Evolutionary conservation across 2,113 vertebrate genomes (phyloP).

Genomic region (Oxygymnocypris stewartii): DNA sequence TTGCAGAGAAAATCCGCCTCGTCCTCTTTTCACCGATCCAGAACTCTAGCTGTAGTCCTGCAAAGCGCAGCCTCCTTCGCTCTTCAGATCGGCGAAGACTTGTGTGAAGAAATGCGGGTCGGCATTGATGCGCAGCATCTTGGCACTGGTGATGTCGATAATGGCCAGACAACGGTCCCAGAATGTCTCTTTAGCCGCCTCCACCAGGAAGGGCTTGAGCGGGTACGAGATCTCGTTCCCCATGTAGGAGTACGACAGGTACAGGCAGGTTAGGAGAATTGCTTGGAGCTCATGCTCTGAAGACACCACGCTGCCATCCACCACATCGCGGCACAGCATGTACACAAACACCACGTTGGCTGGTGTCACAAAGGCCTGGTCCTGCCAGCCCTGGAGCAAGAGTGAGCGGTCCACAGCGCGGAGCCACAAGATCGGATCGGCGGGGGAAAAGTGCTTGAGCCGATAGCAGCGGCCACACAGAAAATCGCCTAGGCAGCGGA

Average conservation of each 20-base stretch:
- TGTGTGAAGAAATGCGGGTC: slow-evolving; percentile 85
- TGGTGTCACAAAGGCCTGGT: slow-evolving; percentile 84
- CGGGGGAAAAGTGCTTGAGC: slow-evolving; percentile 77
- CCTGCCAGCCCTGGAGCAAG: slow-evolving; percentile 84
- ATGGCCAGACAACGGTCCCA: slow-evolving; percentile 83
- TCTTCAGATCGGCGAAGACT: slow-evolving; percentile 82
- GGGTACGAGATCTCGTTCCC: slow-evolving; percentile 87
- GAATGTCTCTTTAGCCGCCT: slow-evolving; percentile 80
- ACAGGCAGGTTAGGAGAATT: slow-evolving; percentile 81
- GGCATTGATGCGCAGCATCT: slow-evolving; percentile 84
- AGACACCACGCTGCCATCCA: slow-evolving; percentile 76
- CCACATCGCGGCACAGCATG: slow-evolving; percentile 81
- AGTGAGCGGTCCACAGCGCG: slow-evolving; percentile 81
- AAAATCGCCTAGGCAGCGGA: slow-evolving; percentile 81
- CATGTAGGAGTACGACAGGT: slow-evolving; percentile 87
- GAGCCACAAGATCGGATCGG: slow-evolving; percentile 80
- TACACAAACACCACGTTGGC: slow-evolving; percentile 85
- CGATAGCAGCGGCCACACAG: slow-evolving; percentile 80
- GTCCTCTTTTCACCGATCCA: slow-evolving; percentile 75
- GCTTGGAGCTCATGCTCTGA: slow-evolving; percentile 82
- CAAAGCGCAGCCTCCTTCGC: slow-evolving; percentile 73
- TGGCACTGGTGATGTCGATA: slow-evolving; percentile 76
- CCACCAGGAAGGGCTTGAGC: slow-evolving; percentile 84
- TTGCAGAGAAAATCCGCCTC: neutral
- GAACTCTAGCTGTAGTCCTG: slow-evolving; percentile 76